A percentile compares a stretch with the other conserved stretches of the same genome.
phyloP scores from a whole-genome alignment of 2,888 invertebrate species.

The Osmoderma eremita region DNA sequence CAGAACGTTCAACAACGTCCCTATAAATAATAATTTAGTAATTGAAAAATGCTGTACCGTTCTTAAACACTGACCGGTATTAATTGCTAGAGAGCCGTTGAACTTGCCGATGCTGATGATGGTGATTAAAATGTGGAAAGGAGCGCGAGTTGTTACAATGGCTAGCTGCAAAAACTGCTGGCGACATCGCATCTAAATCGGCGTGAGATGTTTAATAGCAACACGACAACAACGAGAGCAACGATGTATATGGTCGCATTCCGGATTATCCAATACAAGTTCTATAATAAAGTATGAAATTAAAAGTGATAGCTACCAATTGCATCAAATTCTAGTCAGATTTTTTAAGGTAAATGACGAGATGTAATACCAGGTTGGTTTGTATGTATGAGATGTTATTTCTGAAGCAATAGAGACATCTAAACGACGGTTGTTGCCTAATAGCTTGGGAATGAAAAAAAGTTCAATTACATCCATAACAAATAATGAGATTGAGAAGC shows the following conservation, averaged over 20 bases:
- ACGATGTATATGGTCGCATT: constrained; percentile 31
- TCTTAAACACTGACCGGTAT: constrained; percentile 31
- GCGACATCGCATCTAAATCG: constrained; percentile 11
- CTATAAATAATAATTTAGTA: constrained; percentile 32
- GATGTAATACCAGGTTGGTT: background rate
- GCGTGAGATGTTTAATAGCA: background rate
- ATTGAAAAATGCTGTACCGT: constrained; percentile 32
- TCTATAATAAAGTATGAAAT: constrained; percentile 42
- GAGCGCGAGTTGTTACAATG: background rate
- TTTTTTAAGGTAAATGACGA: constrained; percentile 33
- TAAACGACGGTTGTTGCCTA: constrained; percentile 12
- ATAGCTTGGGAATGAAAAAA: constrained; percentile 18
- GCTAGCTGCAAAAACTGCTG: constrained; percentile 8
- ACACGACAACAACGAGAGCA: background rate
- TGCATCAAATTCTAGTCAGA: constrained; percentile 33
- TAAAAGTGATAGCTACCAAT: constrained; percentile 37
- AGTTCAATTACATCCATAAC: constrained; percentile 35
- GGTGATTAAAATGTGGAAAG: background rate
- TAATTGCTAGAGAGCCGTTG: constrained; percentile 37
- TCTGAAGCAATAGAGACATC: constrained; percentile 29
- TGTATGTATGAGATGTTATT: constrained; percentile 5
- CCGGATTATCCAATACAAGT: constrained; percentile 27
- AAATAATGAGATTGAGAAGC: constrained; percentile 10
- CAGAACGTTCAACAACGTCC: constrained; percentile 12
- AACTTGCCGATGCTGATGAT: constrained; percentile 7